These are phyloP conservation scores for Tetragnatha montana DNA, from an alignment of 2,888 invertebrate genomes.

Conservation along the genomic window DNA sequence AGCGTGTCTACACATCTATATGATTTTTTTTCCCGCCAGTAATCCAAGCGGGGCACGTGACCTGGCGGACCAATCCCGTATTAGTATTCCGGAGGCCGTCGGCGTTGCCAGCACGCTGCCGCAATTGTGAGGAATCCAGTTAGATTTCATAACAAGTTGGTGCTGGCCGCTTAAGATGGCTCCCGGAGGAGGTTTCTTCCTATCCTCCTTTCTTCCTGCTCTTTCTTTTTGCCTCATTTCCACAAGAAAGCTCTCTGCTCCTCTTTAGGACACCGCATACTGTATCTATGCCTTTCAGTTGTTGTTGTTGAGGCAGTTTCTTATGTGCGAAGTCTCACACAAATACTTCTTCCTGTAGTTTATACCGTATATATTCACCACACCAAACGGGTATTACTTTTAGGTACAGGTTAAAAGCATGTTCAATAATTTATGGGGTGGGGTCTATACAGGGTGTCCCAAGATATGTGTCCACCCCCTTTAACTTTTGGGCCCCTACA, in stretches of 20 bases:
- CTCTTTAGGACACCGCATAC: neutral
- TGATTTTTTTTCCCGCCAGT: slow-evolving; percentile 37
- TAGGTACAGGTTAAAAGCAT: too few relatives aligned
- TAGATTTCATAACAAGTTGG: slow-evolving; percentile 69
- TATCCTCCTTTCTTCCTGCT: neutral
- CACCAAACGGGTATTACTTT: too few relatives aligned
- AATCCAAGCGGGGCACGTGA: slow-evolving; percentile 37
- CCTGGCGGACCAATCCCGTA: slow-evolving; percentile 35
- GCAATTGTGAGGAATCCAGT: slow-evolving; percentile 70
- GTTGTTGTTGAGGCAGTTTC: too few relatives aligned
- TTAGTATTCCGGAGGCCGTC: slow-evolving; percentile 46
- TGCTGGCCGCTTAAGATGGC: slow-evolving; percentile 55
- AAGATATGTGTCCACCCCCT: too few relatives aligned
- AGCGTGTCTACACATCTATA: slow-evolving; percentile 46
- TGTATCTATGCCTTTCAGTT: too few relatives aligned
- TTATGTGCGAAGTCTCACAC: too few relatives aligned
- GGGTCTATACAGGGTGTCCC: too few relatives aligned
- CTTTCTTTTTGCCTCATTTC: neutral
- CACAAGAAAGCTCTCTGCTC: neutral
- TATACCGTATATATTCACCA: too few relatives aligned
- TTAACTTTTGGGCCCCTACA: too few relatives aligned
- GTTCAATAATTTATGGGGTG: too few relatives aligned
- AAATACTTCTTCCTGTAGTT: too few relatives aligned
- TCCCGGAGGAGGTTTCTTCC: slow-evolving; percentile 23
- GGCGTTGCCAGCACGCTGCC: slow-evolving; percentile 34